Evolutionary conservation across 2,113 vertebrate species (phyloP), one percentile per base, ranked within the genome.

Genomic region (Notarius lentiginosus): DNA sequence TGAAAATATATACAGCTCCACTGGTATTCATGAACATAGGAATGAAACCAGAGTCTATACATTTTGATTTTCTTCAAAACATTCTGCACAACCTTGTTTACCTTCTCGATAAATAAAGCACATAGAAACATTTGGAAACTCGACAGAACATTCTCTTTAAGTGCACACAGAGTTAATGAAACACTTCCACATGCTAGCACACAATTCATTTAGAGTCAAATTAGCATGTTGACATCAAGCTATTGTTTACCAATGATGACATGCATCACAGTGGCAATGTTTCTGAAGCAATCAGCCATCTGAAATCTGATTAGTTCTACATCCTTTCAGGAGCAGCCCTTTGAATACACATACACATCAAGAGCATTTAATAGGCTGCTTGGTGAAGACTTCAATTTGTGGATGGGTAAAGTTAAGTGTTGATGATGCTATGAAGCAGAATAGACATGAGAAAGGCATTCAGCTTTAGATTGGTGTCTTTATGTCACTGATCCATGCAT

Each of bases 151-250:
- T 30, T 30, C 30, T 30, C 30, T 9, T 12, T 68, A 41, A 41
- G 68, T 41, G 68, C 34, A 72, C 24, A 10, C 58, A 63, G 30
- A 58, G 30, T 61, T 30, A 22, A 8, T 81, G 18, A 60, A 15
- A 85, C 79, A 92, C 63, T 30, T 30, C 30, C 30, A 65, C 60
- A 80, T 12, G 17, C 47, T 15, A 22, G 41, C 49, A 80, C 15
- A 82, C 34, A 82, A 68, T 68, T 30, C 4, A 17, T 30, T 68
- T 68, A 5, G n/a, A 30, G 66, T 34, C 66, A 30, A 27, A 72
- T 72, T 30, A 72, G 27, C 30, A 34, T 41, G 14, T 34, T 7
- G 22, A 68, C 58, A 68, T 41, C 68, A 72, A 17, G 27, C 30
- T 68, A 12, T n/a, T 34, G 22, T 11, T 65, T 58, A 30, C 17